phyloP scores from a whole-genome alignment of 2,797 vertebrate genomes.

The Brachyrhaphis roseni region DNA sequence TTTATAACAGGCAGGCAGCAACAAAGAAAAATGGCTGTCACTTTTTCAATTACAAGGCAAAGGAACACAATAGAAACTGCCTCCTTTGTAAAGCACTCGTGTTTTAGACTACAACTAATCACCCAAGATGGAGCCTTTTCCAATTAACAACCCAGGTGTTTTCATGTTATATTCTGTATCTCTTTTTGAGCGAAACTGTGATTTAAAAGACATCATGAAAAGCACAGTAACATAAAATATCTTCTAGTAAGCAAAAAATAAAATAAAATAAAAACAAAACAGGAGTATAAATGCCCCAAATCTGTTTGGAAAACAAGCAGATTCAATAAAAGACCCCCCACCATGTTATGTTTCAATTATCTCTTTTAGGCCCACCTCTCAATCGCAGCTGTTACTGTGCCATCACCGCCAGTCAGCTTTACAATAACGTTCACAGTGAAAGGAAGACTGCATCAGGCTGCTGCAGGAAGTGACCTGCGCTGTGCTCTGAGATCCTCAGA shows the following conservation, averaged over 20 bases:
- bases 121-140: background rate
- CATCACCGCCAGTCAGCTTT: background rate
- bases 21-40: background rate
- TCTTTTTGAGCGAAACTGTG: background rate
- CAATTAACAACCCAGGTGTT: background rate
- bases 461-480: background rate
- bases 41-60: background rate
- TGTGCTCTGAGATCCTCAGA: background rate
- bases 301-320: background rate
- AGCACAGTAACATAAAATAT: background rate
- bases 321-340: background rate
- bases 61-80: background rate
- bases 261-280: background rate
- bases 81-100: background rate
- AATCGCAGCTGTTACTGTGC: background rate
- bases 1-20: background rate
- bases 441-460: background rate
- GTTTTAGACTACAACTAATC: background rate
- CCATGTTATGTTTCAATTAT: background rate
- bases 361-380: background rate
- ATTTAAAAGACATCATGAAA: background rate
- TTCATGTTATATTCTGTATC: background rate
- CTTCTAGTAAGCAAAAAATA: background rate
- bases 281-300: background rate
- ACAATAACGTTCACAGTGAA: background rate